Percentiles rank a stretch among this genome's conserved stretches.
Conservation (phyloP, 2,113 vertebrate species). For the Pleuronectes platessa region DNA sequence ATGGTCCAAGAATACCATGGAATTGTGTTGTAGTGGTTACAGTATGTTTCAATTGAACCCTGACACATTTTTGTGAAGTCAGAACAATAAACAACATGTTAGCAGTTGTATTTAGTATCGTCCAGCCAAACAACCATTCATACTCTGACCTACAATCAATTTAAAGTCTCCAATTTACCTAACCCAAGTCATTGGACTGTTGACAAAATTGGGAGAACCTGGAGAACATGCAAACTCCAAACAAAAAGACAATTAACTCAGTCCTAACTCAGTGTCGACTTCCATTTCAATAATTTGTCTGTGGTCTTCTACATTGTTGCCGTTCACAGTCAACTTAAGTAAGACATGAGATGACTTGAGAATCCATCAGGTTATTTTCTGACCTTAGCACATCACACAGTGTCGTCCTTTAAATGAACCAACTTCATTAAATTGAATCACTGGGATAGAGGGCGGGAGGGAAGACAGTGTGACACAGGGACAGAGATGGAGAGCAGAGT, state of each 20-base stretch:
- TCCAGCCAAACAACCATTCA: too few species aligned
- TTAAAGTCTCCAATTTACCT: too few species aligned
- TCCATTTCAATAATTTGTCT: not conserved
- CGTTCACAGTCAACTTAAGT: not conserved
- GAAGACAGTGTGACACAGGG: slow-evolving; percentile 31
- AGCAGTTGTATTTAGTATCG: too few species aligned
- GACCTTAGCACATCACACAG: slow-evolving; percentile 21
- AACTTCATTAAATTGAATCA: slow-evolving; percentile 55
- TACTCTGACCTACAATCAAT: too few species aligned
- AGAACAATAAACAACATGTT: too few species aligned
- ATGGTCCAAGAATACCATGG: too few species aligned
- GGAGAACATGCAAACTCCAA: not conserved
- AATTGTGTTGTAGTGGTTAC: too few species aligned
- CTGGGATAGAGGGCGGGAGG: slow-evolving; percentile 11
- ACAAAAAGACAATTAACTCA: too few species aligned
- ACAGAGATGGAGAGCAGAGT: slow-evolving; percentile 68
- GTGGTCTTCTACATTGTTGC: not conserved
- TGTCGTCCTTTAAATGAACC: slow-evolving; percentile 47
- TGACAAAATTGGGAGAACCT: not conserved
- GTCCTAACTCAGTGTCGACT: too few species aligned
- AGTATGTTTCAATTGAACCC: too few species aligned
- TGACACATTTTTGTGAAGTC: too few species aligned
- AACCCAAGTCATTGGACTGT: not conserved
- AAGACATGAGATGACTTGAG: not conserved
- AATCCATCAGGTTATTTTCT: slow-evolving; percentile 34